Evolutionary conservation across 2,888 invertebrate genomes (phyloP).

Genomic region (Campoplex capitator): DNA sequence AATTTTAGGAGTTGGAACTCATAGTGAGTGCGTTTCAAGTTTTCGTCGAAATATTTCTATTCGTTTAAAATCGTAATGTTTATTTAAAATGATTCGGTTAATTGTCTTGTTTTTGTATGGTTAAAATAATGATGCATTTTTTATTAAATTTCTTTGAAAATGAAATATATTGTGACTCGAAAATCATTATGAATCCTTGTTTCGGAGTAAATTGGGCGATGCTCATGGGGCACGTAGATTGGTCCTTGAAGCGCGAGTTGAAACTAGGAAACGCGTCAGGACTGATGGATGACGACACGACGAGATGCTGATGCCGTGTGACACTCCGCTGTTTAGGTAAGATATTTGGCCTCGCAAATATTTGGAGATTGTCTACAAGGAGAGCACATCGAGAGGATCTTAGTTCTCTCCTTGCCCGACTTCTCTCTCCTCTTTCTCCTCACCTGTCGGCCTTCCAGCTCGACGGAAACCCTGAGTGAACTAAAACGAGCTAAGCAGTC

Average conservation of each 20-base stretch:
- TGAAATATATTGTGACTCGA: neutral
- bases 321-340: conserved; percentile 84
- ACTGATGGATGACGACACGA: conserved; percentile 69
- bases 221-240: conserved; percentile 9
- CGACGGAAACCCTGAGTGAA: conserved; percentile 26
- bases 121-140: neutral
- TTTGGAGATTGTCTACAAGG: conserved; percentile 84
- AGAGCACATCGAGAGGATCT: conserved; percentile 60
- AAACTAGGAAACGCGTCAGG: conserved; percentile 57
- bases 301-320: conserved; percentile 76
- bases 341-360: conserved; percentile 84
- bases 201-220: neutral
- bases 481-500: conserved; percentile 48
- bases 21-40: neutral
- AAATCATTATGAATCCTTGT: neutral
- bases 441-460: conserved; percentile 61
- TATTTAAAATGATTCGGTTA: neutral
- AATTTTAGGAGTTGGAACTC: neutral
- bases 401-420: conserved; percentile 72
- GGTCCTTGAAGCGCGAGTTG: conserved; percentile 19
- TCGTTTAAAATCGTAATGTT: neutral
- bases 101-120: neutral
- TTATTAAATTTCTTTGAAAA: neutral
- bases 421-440: conserved; percentile 58
- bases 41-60: neutral